Evolutionary conservation across 1,140 invertebrate genomes (phyloP), one percentile per base, ranked within the genome.

Genomic region (Ladona fulva): DNA sequence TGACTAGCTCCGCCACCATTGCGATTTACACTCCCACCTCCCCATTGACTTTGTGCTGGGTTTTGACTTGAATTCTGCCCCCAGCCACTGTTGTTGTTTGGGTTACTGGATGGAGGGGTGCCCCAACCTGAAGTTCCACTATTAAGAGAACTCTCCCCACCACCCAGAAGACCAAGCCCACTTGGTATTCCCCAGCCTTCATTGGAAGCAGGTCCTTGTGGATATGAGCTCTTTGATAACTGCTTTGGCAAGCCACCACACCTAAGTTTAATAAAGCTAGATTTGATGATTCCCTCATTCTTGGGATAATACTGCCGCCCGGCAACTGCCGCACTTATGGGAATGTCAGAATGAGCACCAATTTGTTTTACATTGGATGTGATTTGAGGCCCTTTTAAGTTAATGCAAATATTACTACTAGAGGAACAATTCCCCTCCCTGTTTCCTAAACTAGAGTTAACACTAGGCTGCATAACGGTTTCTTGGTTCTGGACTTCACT

Each of bases 71-170:
- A 83, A 25, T 84, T 84, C 42, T 84, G 24, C 81, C 81, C 82
- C 82, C 82, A 83, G 19, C 83, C 82, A 81, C 91, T 92, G 82
- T 90, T 91, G 79, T 88, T 88, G 82, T 86, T 88, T 77, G 88
- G 84, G 80, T 87, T 87, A 82, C 89, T 89, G 78, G 89, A 86
- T 80, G 91, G 90, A 73, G 78, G 80, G 75, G 91, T 89, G 74
- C 91, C 92, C 92, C 92, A 93, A 78, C 91, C 91, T n/a, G 89
- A 85, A 59, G 90, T 89, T 77, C 89, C 89, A 80, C 89, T 91
- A 83, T 92, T 93, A 75, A 93, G 87, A 25, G 92, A 92, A 84
- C 90, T 93, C 83, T 94, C 92, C 52, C 92, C 93, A 25, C 93
- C 92, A 74, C 93, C 93, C 74, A 87, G 85, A n/a, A 94, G 86